Conservation (phyloP, 1,140 invertebrate genomes). For the Olivierus martensii region DNA sequence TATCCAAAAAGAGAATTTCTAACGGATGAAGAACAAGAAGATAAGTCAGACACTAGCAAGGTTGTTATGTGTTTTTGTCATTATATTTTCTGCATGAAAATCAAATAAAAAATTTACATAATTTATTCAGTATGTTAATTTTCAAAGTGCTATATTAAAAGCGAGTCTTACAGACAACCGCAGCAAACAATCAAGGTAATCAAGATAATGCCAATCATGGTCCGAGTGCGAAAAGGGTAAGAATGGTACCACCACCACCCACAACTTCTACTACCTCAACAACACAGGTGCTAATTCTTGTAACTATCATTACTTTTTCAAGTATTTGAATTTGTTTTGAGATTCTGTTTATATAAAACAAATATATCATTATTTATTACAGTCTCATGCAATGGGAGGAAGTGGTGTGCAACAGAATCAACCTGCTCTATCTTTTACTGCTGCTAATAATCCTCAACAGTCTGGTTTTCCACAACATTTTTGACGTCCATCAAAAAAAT, state of each 20-base stretch:
- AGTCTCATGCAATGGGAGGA: constrained; percentile 12
- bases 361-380: not conserved
- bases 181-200: constrained; percentile 28
- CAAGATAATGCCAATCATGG: constrained; percentile 31
- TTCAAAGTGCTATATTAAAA: not conserved
- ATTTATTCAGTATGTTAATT: constrained; percentile 4
- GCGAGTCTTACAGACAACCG: constrained; percentile 7
- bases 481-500: not conserved
- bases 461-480: constrained; percentile 13
- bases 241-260: constrained; percentile 37
- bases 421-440: constrained; percentile 9
- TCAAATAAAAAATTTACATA: not conserved
- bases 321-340: not conserved
- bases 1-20: constrained; percentile 98
- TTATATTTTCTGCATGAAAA: no score
- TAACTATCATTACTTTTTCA: not conserved
- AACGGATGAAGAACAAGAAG: constrained; percentile 93
- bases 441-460: constrained; percentile 11
- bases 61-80: no score
- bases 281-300: constrained; percentile 1
- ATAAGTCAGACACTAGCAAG: constrained; percentile 53
- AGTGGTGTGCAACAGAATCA: constrained; percentile 11
- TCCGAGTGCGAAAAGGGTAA: constrained; percentile 44
- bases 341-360: not conserved
- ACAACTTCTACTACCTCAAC: constrained; percentile 10